phyloP scores from a whole-genome alignment of 2,113 vertebrate genomes.

The Megaceryle torquata region DNA sequence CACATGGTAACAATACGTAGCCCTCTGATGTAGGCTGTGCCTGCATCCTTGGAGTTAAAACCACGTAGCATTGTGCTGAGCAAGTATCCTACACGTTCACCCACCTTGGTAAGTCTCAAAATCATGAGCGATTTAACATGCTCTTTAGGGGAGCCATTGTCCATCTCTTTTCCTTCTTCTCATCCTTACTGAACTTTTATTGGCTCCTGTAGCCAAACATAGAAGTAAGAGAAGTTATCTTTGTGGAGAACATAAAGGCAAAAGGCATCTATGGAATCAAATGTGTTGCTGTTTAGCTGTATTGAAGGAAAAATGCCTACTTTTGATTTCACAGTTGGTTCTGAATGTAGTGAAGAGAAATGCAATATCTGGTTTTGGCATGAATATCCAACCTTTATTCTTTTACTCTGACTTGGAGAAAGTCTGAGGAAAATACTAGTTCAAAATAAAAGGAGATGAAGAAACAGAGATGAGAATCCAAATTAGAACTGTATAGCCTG shows the following conservation, averaged over 20 bases:
- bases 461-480: neutral
- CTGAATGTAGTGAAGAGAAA: neutral
- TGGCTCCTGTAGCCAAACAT: neutral
- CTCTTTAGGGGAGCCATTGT: neutral
- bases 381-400: neutral
- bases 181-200: neutral
- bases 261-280: neutral
- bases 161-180: neutral
- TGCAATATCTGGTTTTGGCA: neutral
- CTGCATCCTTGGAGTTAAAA: neutral
- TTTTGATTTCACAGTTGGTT: neutral
- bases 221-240: neutral
- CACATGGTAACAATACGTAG: accelerated
- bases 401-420: neutral
- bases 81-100: neutral
- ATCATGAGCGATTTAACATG: neutral
- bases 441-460: neutral
- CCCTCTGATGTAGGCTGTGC: neutral
- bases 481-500: neutral
- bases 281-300: neutral
- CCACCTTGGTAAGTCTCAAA: neutral
- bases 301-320: neutral
- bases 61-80: neutral
- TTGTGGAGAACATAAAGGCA: neutral
- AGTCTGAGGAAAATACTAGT: neutral